Conservation (phyloP, 2,797 vertebrate species). For the Rhinogobio ventralis region DNA sequence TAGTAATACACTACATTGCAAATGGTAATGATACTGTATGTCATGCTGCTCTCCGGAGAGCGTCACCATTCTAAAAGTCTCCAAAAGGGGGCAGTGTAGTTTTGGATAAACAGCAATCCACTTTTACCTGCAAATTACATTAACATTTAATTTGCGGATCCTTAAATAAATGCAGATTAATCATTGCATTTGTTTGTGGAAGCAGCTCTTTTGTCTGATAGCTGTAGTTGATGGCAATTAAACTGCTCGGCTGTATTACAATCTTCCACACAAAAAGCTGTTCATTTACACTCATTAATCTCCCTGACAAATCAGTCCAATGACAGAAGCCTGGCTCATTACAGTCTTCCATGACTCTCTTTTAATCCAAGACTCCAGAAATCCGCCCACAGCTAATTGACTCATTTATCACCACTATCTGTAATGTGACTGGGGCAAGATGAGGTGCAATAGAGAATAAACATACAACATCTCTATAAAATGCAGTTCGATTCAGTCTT, state of each 20-base stretch:
- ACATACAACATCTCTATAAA: slow-evolving; percentile 18
- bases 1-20: not conserved
- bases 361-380: slow-evolving; percentile 35
- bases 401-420: slow-evolving; percentile 55
- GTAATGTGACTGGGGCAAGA: slow-evolving; percentile 49
- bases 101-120: not conserved
- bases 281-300: slow-evolving; percentile 54
- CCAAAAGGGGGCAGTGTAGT: slow-evolving; percentile 40
- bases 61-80: not conserved
- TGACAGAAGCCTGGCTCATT: slow-evolving; percentile 51
- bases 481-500: slow-evolving; percentile 31
- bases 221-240: slow-evolving; percentile 21
- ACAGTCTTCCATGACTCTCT: slow-evolving; percentile 35
- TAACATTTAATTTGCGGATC: slow-evolving; percentile 28
- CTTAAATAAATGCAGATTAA: slow-evolving; percentile 29
- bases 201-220: slow-evolving; percentile 37
- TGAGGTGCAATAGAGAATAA: slow-evolving; percentile 24
- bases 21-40: not conserved
- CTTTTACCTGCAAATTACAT: slow-evolving; percentile 40
- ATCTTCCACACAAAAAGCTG: slow-evolving; percentile 26
- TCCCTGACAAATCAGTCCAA: slow-evolving; percentile 47
- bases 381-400: slow-evolving; percentile 47
- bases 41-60: slow-evolving; percentile 4
- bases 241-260: slow-evolving; percentile 32
- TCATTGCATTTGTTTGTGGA: slow-evolving; percentile 41